phyloP scores from a whole-genome alignment of 2,113 vertebrate genomes.

The Rhodinocichla rosea region DNA sequence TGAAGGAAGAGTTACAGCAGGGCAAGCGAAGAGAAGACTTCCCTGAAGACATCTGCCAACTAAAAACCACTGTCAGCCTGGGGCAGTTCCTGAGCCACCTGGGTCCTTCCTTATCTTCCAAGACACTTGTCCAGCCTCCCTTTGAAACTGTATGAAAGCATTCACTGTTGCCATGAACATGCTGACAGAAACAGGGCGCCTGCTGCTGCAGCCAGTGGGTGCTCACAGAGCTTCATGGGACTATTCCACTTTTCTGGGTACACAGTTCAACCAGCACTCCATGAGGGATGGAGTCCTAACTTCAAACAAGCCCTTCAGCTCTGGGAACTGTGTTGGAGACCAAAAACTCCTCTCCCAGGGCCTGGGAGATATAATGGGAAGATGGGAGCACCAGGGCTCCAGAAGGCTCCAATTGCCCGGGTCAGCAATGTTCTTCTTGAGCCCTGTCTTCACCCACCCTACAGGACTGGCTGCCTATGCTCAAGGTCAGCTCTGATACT shows the following conservation, averaged over 20 bases:
- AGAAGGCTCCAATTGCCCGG: background rate
- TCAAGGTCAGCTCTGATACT: background rate
- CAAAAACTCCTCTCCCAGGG: background rate
- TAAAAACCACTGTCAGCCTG: background rate
- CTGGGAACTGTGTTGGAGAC: background rate
- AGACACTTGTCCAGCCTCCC: background rate
- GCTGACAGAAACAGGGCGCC: accelerated
- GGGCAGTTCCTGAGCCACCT: background rate
- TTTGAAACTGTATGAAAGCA: background rate
- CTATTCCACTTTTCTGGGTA: background rate
- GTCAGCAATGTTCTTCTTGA: background rate
- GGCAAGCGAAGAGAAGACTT: background rate
- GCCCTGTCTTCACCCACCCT: background rate
- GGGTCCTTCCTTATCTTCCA: background rate
- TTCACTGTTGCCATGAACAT: background rate
- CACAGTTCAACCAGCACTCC: background rate
- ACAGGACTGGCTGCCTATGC: background rate
- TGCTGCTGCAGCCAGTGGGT: background rate
- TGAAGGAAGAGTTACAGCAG: background rate
- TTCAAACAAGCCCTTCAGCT: background rate
- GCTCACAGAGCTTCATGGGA: background rate
- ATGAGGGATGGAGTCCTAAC: background rate
- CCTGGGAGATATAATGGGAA: background rate
- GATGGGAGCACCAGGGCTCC: background rate
- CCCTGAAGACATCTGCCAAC: background rate